A percentile compares a stretch with the other conserved stretches of the same genome.
Evolutionary conservation across 2,888 invertebrate species (phyloP).

Genomic region (Griposia aprilina): DNA sequence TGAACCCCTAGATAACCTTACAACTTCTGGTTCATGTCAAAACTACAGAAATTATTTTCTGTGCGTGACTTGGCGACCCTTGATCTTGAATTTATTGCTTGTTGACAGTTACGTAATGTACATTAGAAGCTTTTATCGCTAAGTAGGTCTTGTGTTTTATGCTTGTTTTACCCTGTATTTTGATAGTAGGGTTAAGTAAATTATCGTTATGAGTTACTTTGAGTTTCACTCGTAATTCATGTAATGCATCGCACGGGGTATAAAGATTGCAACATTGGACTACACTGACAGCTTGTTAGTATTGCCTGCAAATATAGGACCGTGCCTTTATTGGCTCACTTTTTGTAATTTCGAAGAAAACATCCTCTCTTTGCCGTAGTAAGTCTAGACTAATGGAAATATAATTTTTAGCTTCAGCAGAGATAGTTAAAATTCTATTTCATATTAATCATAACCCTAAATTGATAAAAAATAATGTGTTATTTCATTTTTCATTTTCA

Average conservation of each 20-base stretch:
- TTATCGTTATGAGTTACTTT: conserved; percentile 38
- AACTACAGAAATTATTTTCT: conserved; percentile 20
- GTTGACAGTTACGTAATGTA: conserved; percentile 27
- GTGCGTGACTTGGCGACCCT: conserved; percentile 16
- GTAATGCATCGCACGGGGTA: conserved; percentile 38
- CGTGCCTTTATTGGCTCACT: conserved; percentile 32
- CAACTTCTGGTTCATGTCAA: conserved; percentile 21
- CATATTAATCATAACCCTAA: background rate
- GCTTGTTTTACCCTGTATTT: conserved; percentile 9
- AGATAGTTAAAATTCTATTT: background rate
- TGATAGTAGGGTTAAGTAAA: conserved; percentile 23
- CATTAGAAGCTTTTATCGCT: conserved; percentile 21
- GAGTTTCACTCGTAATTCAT: conserved; percentile 36
- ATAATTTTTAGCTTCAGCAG: background rate
- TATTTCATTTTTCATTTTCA: too few species aligned
- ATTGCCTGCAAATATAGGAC: conserved; percentile 33
- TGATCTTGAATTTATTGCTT: conserved; percentile 37
- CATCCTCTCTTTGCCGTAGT: conserved; percentile 15
- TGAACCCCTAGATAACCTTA: conserved; percentile 57
- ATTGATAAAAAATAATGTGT: background rate
- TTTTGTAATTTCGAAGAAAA: conserved; percentile 41
- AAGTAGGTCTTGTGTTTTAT: background rate
- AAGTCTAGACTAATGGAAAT: background rate
- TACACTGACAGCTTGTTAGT: conserved; percentile 47
- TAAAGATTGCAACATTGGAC: conserved; percentile 49